Conservation (phyloP, 2,888 invertebrate genomes). For the Cryptocephalus moraei region DNA sequence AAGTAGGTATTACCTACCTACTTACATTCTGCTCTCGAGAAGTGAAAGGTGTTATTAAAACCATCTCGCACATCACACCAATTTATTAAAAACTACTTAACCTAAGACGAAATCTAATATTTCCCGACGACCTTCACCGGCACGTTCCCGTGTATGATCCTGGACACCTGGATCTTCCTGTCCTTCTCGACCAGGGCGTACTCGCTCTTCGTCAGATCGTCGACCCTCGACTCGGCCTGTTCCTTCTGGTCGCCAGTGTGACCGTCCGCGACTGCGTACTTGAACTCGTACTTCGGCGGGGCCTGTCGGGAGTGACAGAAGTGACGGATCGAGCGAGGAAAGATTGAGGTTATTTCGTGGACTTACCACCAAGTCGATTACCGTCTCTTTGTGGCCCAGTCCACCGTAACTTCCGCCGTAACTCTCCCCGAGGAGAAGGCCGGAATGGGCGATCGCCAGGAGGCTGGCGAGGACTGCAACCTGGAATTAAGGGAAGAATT, state of each 20-base stretch:
- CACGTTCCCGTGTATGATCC: conserved; percentile 5
- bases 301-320: conserved; percentile 7
- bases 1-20: too few relatives aligned
- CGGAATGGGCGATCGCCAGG: too few relatives aligned
- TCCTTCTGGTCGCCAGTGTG: conserved; percentile 21
- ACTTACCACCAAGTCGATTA: too few relatives aligned
- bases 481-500: too few relatives aligned
- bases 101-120: neutral
- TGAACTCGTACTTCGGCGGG: conserved; percentile 20
- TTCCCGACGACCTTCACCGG: neutral
- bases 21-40: too few relatives aligned
- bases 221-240: conserved; percentile 16
- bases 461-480: too few relatives aligned
- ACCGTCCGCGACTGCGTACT: conserved; percentile 18
- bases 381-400: too few relatives aligned
- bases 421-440: too few relatives aligned
- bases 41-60: too few relatives aligned
- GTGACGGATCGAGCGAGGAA: neutral
- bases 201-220: conserved; percentile 14
- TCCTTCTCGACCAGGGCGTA: conserved; percentile 7
- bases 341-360: neutral
- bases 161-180: conserved; percentile 7
- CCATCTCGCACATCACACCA: too few relatives aligned
- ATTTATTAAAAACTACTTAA: neutral
- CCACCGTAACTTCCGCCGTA: too few relatives aligned